These are phyloP conservation scores for Noturus placidus DNA, from an alignment of 2,113 vertebrate species.

Conservation along the genomic window DNA sequence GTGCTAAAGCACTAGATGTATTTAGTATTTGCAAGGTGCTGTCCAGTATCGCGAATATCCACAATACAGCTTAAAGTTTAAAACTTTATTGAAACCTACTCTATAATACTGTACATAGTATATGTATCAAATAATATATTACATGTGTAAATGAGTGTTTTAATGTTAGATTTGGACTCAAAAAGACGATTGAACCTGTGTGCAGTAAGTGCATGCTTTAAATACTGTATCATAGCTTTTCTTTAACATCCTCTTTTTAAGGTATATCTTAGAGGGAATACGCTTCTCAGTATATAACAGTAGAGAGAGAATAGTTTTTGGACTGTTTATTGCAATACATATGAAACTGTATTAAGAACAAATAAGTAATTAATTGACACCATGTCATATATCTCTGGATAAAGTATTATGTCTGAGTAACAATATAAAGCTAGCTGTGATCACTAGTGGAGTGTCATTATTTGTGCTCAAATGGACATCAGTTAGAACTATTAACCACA, in stretches of 20 bases:
- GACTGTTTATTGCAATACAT: slow-evolving; percentile 52
- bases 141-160: slow-evolving; percentile 70
- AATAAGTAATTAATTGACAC: slow-evolving; percentile 41
- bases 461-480: slow-evolving; percentile 31
- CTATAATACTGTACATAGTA: slow-evolving; percentile 96
- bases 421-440: slow-evolving; percentile 47
- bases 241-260: slow-evolving; percentile 43
- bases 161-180: slow-evolving; percentile 56
- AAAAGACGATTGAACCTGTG: slow-evolving; percentile 46
- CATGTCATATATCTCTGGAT: slow-evolving; percentile 43
- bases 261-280: slow-evolving; percentile 42
- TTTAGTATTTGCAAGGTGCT: slow-evolving; percentile 72
- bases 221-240: slow-evolving; percentile 51
- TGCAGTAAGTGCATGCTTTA: slow-evolving; percentile 54
- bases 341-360: slow-evolving; percentile 45
- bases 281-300: slow-evolving; percentile 41
- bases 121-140: slow-evolving; percentile 80
- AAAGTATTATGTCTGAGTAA: slow-evolving; percentile 49
- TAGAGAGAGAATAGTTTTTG: slow-evolving; percentile 38
- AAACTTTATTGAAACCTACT: slow-evolving; percentile 71
- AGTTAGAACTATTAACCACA: slow-evolving; percentile 28
- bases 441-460: slow-evolving; percentile 36
- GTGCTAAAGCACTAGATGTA: slow-evolving; percentile 67
- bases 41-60: slow-evolving; percentile 74
- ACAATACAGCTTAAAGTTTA: slow-evolving; percentile 75